Evolutionary conservation across 2,888 invertebrate species (phyloP), one percentile per base, ranked within the genome.

Genomic region (Diloba caeruleocephala): DNA sequence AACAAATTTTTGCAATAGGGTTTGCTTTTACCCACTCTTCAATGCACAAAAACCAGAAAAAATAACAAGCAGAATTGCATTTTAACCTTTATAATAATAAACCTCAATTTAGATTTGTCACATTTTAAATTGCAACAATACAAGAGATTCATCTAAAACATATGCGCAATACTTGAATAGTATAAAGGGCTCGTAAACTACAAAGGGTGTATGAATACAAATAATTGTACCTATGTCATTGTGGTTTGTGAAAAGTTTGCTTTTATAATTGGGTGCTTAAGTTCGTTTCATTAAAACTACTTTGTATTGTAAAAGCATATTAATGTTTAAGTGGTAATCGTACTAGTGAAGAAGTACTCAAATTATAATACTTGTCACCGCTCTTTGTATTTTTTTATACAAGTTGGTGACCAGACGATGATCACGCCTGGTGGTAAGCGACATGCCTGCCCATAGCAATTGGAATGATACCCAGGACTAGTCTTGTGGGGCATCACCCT

Each of bases 191-290:
- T 80, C 79, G 44, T 70, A 66, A 59, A 71, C 67, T 59, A 62
- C 55, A 62, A 64, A 60, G 60, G 59, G 65, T 53, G 59, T 39
- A 46, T 50, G 48, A 61, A 53, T 64, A 69, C 56, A 60, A 71
- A 79, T 77, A 81, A 85, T 84, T 84, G 78, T 80, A n/a, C n/a
- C n/a, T n/a, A 74, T 83, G 82, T 82, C 75, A 81, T 79, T 86
- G 81, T 80, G 84, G 81, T 76, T 65, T 7, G 56, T 54, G 60
- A 56, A 65, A 55, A 61, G 57, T 71, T 60, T 61, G 56, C 60
- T 52, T 74, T 69, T 67, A 71, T 74, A 76, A 72, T 79, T 73
- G 76, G 64, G 51, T 56, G 58, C 72, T 83, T 75, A 74, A 70
- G 64, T 74, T 71, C 73, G 76, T 76, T 75, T 72, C 64, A 74